phyloP scores from a whole-genome alignment of 2,113 vertebrate species.

The Willisornis vidua region DNA sequence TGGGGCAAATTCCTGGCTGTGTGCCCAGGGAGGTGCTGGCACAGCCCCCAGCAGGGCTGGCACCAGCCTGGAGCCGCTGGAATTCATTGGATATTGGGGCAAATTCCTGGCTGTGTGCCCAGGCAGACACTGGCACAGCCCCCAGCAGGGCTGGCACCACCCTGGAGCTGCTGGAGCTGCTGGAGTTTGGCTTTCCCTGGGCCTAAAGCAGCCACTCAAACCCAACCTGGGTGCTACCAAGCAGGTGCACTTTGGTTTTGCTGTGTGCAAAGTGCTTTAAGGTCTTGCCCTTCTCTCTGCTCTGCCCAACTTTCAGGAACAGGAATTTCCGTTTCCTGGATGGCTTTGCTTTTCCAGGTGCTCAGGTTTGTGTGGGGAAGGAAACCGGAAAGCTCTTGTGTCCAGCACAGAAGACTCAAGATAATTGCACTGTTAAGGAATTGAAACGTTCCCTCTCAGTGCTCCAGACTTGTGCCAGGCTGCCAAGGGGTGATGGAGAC shows the following conservation, averaged over 20 bases:
- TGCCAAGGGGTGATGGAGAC: background rate
- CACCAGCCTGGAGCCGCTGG: no score
- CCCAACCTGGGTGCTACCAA: background rate
- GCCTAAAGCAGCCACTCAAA: background rate
- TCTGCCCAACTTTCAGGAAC: background rate
- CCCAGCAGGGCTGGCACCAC: background rate
- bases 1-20: no score
- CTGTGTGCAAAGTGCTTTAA: background rate
- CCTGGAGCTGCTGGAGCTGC: background rate
- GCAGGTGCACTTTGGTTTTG: slow-evolving; percentile 4
- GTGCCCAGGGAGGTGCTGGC: no score
- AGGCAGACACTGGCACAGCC: background rate
- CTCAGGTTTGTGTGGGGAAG: background rate
- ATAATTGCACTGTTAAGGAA: background rate
- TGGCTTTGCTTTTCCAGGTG: background rate
- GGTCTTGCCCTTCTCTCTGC: background rate
- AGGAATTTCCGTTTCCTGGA: background rate
- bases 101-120: background rate
- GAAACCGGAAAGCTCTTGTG: background rate
- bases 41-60: no score
- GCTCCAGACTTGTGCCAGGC: background rate
- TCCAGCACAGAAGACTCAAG: background rate
- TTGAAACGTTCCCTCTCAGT: background rate
- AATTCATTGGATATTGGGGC: background rate
- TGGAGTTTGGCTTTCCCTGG: background rate